Evolutionary conservation across 2,888 invertebrate genomes (phyloP).

Genomic region (Automeris io): DNA sequence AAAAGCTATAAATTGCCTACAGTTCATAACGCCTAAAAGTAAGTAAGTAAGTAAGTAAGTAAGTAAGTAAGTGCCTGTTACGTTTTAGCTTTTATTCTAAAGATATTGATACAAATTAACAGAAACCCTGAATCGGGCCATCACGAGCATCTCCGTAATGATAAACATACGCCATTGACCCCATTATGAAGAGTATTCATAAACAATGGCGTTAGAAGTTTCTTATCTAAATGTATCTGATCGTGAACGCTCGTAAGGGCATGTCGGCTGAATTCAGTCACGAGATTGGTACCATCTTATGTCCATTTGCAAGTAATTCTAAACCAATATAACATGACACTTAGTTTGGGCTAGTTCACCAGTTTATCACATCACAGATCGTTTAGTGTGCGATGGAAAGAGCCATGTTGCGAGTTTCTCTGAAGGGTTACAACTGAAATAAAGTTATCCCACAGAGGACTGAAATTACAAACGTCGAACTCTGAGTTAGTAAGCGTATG

Average conservation of each 20-base stretch:
- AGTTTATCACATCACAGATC: too few relatives aligned
- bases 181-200: constrained; percentile 42
- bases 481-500: too few relatives aligned
- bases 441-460: too few relatives aligned
- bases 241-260: constrained; percentile 9
- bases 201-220: constrained; percentile 38
- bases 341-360: too few relatives aligned
- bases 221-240: constrained; percentile 25
- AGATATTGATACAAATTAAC: constrained; percentile 4
- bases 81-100: constrained; percentile 12
- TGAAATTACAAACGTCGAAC: too few relatives aligned
- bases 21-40: too few relatives aligned
- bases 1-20: neutral
- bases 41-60: neutral
- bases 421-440: too few relatives aligned
- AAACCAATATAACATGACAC: too few relatives aligned
- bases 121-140: constrained; percentile 39
- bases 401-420: too few relatives aligned
- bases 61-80: constrained; percentile 9
- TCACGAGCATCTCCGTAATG: constrained; percentile 32
- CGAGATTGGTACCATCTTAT: constrained; percentile 1
- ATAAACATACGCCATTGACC: constrained; percentile 58
- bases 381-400: too few relatives aligned
- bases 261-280: constrained; percentile 6
- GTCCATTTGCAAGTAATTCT: too few relatives aligned